phyloP scores from a whole-genome alignment of 2,888 invertebrate species.

The Paralinhomoeus sp. region DNA sequence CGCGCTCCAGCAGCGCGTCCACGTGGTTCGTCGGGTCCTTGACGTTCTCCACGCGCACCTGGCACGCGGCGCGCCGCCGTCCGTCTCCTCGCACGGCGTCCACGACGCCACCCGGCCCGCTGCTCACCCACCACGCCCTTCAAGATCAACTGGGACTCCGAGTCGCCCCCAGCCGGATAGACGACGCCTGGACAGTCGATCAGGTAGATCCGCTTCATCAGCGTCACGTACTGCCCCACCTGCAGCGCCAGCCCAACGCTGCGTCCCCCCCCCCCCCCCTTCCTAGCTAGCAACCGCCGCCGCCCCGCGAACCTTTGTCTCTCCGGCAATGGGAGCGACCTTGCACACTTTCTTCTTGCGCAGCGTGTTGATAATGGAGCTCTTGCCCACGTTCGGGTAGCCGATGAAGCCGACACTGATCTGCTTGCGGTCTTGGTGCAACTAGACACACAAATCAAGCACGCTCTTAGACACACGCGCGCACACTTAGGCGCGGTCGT shows the following conservation, averaged over 20 bases:
- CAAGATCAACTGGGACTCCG: constrained; percentile 59
- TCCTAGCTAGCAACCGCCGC: too few relatives aligned
- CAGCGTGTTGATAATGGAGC: constrained; percentile 86
- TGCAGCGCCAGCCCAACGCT: too few relatives aligned
- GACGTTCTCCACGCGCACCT: constrained; percentile 69
- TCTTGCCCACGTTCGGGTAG: constrained; percentile 96
- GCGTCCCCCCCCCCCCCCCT: too few relatives aligned
- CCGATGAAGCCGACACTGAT: constrained; percentile 97
- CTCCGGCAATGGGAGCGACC: constrained; percentile 85
- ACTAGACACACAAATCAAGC: constrained; percentile 14
- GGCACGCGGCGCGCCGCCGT: neutral
- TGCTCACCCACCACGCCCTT: constrained; percentile 54
- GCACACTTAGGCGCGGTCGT: too few relatives aligned
- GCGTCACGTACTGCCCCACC: constrained; percentile 96
- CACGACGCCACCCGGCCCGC: too few relatives aligned
- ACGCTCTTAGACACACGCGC: too few relatives aligned
- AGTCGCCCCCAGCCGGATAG: constrained; percentile 64
- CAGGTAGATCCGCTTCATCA: constrained; percentile 84
- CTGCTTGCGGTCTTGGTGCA: constrained; percentile 87
- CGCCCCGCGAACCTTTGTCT: constrained; percentile 32
- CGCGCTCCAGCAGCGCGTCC: constrained; percentile 55
- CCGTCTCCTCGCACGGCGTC: too few relatives aligned
- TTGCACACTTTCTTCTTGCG: constrained; percentile 92
- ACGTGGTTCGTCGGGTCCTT: constrained; percentile 87
- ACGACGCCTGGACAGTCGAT: constrained; percentile 98